Conservation (phyloP, 2,888 invertebrate species). For the Agrochola circellaris region DNA sequence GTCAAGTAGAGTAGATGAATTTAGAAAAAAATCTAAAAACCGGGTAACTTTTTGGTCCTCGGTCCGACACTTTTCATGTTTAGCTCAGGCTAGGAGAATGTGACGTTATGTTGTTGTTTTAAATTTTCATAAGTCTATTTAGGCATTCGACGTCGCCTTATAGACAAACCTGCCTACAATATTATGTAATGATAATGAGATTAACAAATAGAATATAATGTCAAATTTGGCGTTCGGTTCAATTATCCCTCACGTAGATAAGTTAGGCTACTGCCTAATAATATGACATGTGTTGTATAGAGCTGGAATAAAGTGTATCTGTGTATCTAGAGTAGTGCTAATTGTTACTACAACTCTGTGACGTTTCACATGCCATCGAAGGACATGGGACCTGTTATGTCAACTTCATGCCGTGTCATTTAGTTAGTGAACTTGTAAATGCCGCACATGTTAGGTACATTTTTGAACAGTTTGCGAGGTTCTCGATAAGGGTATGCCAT, state of each 20-base stretch:
- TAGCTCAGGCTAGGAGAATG: background rate
- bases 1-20: background rate
- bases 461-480: slow-evolving; percentile 9
- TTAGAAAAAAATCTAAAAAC: background rate
- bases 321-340: slow-evolving; percentile 68
- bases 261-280: background rate
- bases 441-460: slow-evolving; percentile 12
- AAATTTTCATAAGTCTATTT: background rate
- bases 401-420: slow-evolving; percentile 54
- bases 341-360: slow-evolving; percentile 74
- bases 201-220: slow-evolving; percentile 31
- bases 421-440: slow-evolving; percentile 33
- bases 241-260: slow-evolving; percentile 33
- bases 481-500: background rate
- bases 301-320: slow-evolving; percentile 47
- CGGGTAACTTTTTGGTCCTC: background rate
- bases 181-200: background rate
- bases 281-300: slow-evolving; percentile 8
- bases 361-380: slow-evolving; percentile 69
- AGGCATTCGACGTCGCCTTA: background rate
- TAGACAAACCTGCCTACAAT: background rate
- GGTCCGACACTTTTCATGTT: background rate
- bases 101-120: slow-evolving; percentile 10
- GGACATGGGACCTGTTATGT: slow-evolving; percentile 69
- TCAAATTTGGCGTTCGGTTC: slow-evolving; percentile 33